Evolutionary conservation across 2,113 vertebrate genomes (phyloP), one percentile per base, ranked within the genome.

Genomic region (Nerophis lumbriciformis): DNA sequence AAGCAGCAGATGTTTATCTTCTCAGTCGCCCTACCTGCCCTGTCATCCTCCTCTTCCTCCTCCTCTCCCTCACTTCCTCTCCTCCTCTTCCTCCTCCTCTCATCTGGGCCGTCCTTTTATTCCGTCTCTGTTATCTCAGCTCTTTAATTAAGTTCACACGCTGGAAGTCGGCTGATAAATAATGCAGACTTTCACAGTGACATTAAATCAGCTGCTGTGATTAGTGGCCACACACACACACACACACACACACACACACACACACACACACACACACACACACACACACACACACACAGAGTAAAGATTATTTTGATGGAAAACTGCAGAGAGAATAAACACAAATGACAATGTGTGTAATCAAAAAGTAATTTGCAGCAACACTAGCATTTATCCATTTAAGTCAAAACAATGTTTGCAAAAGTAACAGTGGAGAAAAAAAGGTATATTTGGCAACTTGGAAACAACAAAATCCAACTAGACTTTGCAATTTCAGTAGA

Each of bases 91-190:
- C 44, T 38, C 14, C 38, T n/a, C 64, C 13, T 58, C 12, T 57
- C 28, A 28, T 28, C 28, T 28, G 28, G 28, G 28, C 28, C 28
- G 47, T 68, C 67, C 61, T 10, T 35, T 47, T 48, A 28, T 35
- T 59, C 64, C 38, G n/a, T 7, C 59, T 21, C 10, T 15, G 75
- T 81, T 87, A 83, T 84, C 80, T 79, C 71, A 79, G 78, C 75
- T 78, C 71, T 86, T 86, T 88, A 88, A 86, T 88, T 88, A 88
- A 78, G 60, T 21, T 84, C 71, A 76, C 81, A 70, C 50, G 68
- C 78, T 85, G 81, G 83, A 80, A 88, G 81, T 76, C 76, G 84
- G 80, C 79, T 76, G 61, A 84, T 86, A 86, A 88, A 86, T 88
- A 86, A 88, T 88, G 81, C 80, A 88, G 61, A 78, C 71, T 80